Evolutionary conservation across 2,797 vertebrate species (phyloP).

Genomic region (Pipistrellus kuhlii): DNA sequence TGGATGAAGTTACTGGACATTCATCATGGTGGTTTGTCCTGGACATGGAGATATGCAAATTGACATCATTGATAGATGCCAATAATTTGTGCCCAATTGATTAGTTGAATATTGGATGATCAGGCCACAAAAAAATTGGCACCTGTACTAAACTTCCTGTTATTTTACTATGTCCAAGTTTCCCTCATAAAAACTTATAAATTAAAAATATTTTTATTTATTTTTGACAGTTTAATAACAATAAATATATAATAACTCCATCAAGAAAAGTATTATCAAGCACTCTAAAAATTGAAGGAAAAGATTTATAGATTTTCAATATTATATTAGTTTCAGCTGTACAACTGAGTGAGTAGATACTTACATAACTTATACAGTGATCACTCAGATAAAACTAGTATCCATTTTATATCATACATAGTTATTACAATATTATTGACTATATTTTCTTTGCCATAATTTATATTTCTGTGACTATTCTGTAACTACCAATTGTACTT

Average conservation of each 20-base stretch:
- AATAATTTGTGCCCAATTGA: neutral
- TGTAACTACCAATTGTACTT: neutral
- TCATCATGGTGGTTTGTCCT: too few relatives aligned
- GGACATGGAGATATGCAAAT: too few relatives aligned
- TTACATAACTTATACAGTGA: neutral
- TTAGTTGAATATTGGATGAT: rapidly evolving
- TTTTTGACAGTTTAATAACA: too few relatives aligned
- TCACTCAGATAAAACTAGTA: neutral
- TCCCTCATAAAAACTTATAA: neutral
- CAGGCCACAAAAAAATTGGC: neutral
- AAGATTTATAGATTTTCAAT: neutral
- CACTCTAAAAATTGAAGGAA: neutral
- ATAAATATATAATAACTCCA: neutral
- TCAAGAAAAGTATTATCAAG: too few relatives aligned
- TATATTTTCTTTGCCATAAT: neutral
- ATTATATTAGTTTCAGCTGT: neutral
- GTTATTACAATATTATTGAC: neutral
- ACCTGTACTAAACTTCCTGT: neutral
- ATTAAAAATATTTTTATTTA: neutral
- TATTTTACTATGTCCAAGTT: neutral
- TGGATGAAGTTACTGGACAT: neutral
- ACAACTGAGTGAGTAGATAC: neutral
- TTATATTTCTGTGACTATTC: neutral
- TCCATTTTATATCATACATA: neutral
- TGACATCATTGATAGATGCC: neutral